These are phyloP conservation scores for Drosophila leontia DNA, from an alignment of 1,140 invertebrate species.

Conservation along the genomic window DNA sequence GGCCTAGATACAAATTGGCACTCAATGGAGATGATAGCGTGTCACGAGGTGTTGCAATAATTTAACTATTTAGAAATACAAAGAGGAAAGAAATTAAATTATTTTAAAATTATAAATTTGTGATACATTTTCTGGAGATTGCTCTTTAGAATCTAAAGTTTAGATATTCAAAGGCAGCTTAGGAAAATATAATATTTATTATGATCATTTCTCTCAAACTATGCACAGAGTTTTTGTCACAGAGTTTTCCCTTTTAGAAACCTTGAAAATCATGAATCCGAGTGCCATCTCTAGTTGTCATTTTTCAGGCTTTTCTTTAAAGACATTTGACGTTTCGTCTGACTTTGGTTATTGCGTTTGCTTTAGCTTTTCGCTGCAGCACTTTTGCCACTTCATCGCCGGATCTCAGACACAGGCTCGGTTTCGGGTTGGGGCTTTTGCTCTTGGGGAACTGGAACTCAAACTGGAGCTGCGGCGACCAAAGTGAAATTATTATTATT, in stretches of 20 bases:
- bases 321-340: conserved; percentile 33
- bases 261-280: neutral
- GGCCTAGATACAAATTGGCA: conserved; percentile 61
- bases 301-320: conserved; percentile 31
- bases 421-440: neutral
- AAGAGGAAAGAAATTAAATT: too few species aligned
- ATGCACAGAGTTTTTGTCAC: too few species aligned
- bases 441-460: conserved; percentile 15
- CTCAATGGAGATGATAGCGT: conserved; percentile 26
- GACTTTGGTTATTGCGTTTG: conserved; percentile 15
- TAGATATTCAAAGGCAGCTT: too few species aligned
- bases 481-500: conserved; percentile 78
- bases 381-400: conserved; percentile 76
- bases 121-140: too few species aligned
- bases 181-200: too few species aligned
- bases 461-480: conserved; percentile 43
- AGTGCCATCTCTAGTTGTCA: conserved; percentile 9
- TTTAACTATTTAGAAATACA: neutral
- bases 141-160: too few species aligned
- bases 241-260: neutral
- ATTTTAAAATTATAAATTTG: too few species aligned
- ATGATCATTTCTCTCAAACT: too few species aligned
- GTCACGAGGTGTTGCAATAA: conserved; percentile 10
- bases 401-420: conserved; percentile 23
- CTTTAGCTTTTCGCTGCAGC: conserved; percentile 42